Conservation (phyloP, 2,888 invertebrate genomes). For the Hypena proboscidalis region DNA sequence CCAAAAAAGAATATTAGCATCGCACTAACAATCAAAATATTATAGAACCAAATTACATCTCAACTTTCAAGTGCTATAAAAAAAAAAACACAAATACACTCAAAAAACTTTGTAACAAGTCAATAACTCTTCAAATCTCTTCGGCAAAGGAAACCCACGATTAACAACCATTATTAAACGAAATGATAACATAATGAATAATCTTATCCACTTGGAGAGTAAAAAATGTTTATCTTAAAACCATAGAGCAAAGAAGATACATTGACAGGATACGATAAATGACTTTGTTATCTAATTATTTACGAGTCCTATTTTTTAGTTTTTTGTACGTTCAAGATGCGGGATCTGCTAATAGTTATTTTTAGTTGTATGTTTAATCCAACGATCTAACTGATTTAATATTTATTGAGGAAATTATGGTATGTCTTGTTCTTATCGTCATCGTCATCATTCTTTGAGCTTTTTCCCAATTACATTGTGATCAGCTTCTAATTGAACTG, state of each 20-base stretch:
- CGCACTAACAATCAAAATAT: too few relatives aligned
- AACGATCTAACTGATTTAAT: neutral
- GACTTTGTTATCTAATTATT: slow-evolving; percentile 42
- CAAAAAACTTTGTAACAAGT: too few relatives aligned
- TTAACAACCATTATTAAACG: slow-evolving; percentile 6
- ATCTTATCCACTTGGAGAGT: slow-evolving; percentile 8
- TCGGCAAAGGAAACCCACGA: neutral
- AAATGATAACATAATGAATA: slow-evolving; percentile 11
- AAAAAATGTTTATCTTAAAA: slow-evolving; percentile 8
- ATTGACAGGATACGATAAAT: slow-evolving; percentile 45
- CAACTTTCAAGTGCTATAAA: too few relatives aligned
- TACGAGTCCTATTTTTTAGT: slow-evolving; percentile 38
- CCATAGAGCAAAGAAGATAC: slow-evolving; percentile 16
- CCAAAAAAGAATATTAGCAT: too few relatives aligned
- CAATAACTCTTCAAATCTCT: neutral
- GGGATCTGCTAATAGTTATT: slow-evolving; percentile 5
- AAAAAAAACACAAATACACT: too few relatives aligned
- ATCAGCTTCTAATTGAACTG: too few relatives aligned
- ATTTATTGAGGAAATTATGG: too few relatives aligned
- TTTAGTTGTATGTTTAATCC: slow-evolving; percentile 2
- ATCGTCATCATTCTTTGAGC: too few relatives aligned
- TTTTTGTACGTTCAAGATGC: slow-evolving; percentile 17
- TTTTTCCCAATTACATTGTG: too few relatives aligned
- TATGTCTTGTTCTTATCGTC: too few relatives aligned
- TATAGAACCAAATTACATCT: too few relatives aligned